Conservation (phyloP, 2,888 invertebrate genomes). For the Drosophila borborema region DNA sequence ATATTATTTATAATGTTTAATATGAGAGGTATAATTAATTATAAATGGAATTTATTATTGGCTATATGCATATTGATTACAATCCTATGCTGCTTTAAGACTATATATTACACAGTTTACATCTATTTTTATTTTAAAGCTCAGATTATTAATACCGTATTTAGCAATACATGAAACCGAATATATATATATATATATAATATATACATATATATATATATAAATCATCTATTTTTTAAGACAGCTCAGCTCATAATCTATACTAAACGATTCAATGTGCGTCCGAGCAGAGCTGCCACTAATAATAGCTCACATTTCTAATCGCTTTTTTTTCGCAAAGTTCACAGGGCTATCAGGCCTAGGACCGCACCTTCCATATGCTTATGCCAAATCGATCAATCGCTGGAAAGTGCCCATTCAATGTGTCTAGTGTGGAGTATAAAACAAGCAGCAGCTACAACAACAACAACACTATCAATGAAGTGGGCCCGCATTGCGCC, state of each 20-base stretch:
- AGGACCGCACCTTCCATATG: slow-evolving; percentile 21
- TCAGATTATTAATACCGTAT: not conserved
- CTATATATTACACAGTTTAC: no score
- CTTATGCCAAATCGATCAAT: slow-evolving; percentile 39
- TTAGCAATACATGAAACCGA: not conserved
- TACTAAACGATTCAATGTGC: not conserved
- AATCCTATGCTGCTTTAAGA: not conserved
- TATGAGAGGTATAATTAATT: slow-evolving; percentile 6
- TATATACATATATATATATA: no score
- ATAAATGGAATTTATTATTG: not conserved
- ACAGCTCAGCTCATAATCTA: slow-evolving; percentile 1
- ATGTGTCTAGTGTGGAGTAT: slow-evolving; percentile 36
- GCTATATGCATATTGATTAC: not conserved
- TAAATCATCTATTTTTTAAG: not conserved
- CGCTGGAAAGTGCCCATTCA: slow-evolving; percentile 34
- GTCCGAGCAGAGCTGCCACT: not conserved
- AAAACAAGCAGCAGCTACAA: slow-evolving; percentile 42
- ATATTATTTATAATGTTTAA: slow-evolving; percentile 38
- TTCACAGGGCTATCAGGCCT: slow-evolving; percentile 24
- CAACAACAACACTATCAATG: slow-evolving; percentile 4
- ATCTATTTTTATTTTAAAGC: not conserved
- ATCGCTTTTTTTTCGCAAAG: slow-evolving; percentile 32
- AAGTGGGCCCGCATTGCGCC: slow-evolving; percentile 58
- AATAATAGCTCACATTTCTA: slow-evolving; percentile 8
- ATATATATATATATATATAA: not conserved